phyloP scores from a whole-genome alignment of 2,888 invertebrate species.

The Drosophila seclusa region DNA sequence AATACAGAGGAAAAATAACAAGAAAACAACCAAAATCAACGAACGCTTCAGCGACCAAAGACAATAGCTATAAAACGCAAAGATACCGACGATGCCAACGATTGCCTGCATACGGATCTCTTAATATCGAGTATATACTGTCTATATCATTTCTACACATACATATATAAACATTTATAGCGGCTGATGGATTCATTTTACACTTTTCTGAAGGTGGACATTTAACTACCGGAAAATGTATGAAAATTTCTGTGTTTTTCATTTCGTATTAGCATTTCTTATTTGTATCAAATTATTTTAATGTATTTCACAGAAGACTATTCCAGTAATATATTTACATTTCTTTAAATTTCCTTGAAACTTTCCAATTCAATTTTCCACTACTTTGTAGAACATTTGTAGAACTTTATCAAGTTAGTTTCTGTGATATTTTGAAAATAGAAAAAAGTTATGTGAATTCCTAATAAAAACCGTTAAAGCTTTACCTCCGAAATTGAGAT shows the following conservation, averaged over 20 bases:
- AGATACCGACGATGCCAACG: constrained; percentile 60
- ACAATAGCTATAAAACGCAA: constrained; percentile 73
- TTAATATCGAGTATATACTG: background rate
- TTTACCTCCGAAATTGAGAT: background rate
- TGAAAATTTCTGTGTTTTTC: background rate
- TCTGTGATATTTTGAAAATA: background rate
- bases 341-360: background rate
- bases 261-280: background rate
- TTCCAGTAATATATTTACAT: background rate
- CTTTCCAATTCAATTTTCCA: background rate
- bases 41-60: constrained; percentile 57
- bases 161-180: background rate
- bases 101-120: constrained; percentile 3
- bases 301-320: background rate
- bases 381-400: background rate
- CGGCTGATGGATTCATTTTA: background rate
- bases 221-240: constrained; percentile 1
- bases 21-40: constrained; percentile 41
- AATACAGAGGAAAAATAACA: constrained; percentile 45
- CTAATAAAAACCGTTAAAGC: background rate
- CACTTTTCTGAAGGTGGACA: background rate
- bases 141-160: background rate
- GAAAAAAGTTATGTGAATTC: background rate
- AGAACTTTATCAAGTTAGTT: background rate
- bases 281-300: background rate